These are phyloP conservation scores for Gasterosteus nipponicus DNA, from an alignment of 2,113 vertebrate genomes.

Conservation along the genomic window DNA sequence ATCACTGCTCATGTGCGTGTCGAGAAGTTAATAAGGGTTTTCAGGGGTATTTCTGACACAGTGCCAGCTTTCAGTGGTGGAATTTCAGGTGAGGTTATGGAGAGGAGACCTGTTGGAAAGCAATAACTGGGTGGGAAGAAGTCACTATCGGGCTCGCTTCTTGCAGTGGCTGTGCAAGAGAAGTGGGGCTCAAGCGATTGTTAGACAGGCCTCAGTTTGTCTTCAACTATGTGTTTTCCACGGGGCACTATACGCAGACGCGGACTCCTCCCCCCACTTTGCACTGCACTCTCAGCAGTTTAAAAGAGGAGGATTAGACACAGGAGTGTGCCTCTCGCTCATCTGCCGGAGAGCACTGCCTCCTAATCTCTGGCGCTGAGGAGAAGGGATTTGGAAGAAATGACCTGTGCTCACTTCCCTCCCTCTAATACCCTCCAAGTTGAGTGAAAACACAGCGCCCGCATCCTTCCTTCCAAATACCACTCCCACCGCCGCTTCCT, in stretches of 20 bases:
- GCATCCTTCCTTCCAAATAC: constrained; percentile 43
- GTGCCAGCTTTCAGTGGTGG: not conserved
- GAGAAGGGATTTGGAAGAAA: constrained; percentile 70
- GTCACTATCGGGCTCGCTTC: constrained; percentile 10
- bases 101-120: constrained; percentile 21
- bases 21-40: constrained; percentile 52
- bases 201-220: constrained; percentile 62
- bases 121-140: constrained; percentile 25
- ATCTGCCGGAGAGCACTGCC: constrained; percentile 55
- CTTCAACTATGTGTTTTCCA: constrained; percentile 60
- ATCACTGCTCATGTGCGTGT: constrained; percentile 11
- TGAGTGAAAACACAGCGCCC: constrained; percentile 27
- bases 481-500: constrained; percentile 38
- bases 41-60: constrained; percentile 33
- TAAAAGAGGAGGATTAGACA: constrained; percentile 73
- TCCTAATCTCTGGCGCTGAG: constrained; percentile 69
- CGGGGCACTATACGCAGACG: constrained; percentile 50
- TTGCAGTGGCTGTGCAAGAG: constrained; percentile 39
- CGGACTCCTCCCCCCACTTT: constrained; percentile 52
- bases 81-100: constrained; percentile 27
- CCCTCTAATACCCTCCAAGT: constrained; percentile 29
- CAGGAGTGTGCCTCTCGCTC: constrained; percentile 58
- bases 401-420: constrained; percentile 64
- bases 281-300: constrained; percentile 70
- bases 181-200: constrained; percentile 66